Conservation (phyloP, 2,797 vertebrate genomes). For the Catamblyrhynchus diadema region DNA sequence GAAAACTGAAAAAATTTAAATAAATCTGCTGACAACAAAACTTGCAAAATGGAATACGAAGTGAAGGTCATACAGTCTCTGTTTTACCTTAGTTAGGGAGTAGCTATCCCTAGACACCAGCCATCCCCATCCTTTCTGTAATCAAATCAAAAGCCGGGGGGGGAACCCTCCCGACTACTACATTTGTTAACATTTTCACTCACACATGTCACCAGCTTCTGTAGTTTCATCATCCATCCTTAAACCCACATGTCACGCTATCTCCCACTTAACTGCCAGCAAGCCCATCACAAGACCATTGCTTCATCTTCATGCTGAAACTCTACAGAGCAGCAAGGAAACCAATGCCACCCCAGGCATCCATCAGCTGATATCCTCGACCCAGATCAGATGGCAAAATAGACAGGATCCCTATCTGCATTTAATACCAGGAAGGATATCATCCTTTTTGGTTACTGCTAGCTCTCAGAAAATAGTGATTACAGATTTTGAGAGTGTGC, state of each 20-base stretch:
- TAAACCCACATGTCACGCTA: neutral
- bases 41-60: neutral
- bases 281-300: neutral
- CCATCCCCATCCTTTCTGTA: neutral
- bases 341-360: rapidly evolving
- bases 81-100: neutral
- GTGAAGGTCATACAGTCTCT: neutral
- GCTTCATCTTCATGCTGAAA: neutral
- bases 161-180: neutral
- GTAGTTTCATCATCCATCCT: neutral
- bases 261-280: neutral
- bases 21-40: neutral
- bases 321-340: neutral
- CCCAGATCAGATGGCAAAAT: neutral
- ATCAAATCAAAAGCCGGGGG: neutral
- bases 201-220: neutral
- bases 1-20: neutral
- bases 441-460: neutral
- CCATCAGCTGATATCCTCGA: neutral
- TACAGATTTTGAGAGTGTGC: neutral
- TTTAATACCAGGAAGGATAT: neutral
- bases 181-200: neutral
- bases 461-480: neutral
- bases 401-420: neutral
- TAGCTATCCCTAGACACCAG: neutral